Conservation (phyloP, 2,113 vertebrate genomes). For the Chiloscyllium plagiosum region DNA sequence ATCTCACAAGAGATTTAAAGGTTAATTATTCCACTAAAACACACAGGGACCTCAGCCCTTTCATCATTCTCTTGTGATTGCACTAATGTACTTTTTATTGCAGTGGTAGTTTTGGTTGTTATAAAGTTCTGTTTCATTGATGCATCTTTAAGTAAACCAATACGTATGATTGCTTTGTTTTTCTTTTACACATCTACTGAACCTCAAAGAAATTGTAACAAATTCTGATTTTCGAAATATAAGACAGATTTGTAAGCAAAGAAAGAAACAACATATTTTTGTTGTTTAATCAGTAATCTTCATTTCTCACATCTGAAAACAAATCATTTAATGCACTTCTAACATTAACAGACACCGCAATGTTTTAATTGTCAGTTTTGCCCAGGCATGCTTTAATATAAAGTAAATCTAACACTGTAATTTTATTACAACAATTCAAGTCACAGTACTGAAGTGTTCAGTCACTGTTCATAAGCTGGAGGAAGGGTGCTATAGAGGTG, state of each 20-base stretch:
- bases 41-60: slow-evolving; percentile 14
- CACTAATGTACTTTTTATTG: slow-evolving; percentile 35
- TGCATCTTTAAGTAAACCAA: not conserved
- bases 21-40: slow-evolving; percentile 32
- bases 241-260: not conserved
- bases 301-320: not conserved
- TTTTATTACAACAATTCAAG: slow-evolving; percentile 7
- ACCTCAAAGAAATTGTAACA: not conserved
- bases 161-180: not conserved
- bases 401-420: not conserved
- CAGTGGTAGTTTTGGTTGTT: not conserved
- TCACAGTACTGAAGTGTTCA: not conserved
- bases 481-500: slow-evolving; percentile 52
- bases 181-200: not conserved
- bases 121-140: slow-evolving; percentile 26
- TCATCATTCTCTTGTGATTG: slow-evolving; percentile 13
- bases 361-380: not conserved
- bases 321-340: not conserved
- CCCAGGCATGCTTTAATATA: not conserved
- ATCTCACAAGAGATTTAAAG: slow-evolving; percentile 32
- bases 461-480: not conserved
- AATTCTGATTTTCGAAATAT: not conserved
- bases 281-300: not conserved
- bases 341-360: not conserved
- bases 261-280: not conserved